Percentiles rank a stretch among this genome's conserved stretches.
These are phyloP conservation scores for Thymelicus acteon DNA, from an alignment of 2,888 invertebrate species.

Conservation along the genomic window DNA sequence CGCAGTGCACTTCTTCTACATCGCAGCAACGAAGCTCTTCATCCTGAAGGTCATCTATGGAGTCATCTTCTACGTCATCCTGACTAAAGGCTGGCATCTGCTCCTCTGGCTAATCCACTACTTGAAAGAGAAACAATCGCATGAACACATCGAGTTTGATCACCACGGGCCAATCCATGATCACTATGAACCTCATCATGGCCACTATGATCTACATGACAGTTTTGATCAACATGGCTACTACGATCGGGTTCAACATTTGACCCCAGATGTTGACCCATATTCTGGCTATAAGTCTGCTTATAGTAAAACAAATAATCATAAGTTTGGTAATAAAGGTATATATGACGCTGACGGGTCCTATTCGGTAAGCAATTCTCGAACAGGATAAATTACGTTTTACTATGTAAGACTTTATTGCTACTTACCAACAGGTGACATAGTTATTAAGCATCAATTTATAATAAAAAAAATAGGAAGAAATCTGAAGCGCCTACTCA, in stretches of 20 bases:
- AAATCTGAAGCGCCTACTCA: no score
- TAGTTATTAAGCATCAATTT: no score
- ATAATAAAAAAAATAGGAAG: no score
- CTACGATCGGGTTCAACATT: slow-evolving; percentile 49
- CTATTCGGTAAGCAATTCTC: slow-evolving; percentile 57
- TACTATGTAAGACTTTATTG: no score
- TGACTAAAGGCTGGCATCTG: slow-evolving; percentile 72
- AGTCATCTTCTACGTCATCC: slow-evolving; percentile 63
- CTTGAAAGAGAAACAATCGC: slow-evolving; percentile 63
- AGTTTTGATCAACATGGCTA: slow-evolving; percentile 39
- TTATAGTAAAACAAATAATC: slow-evolving; percentile 41
- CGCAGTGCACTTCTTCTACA: slow-evolving; percentile 77
- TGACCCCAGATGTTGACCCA: slow-evolving; percentile 31
- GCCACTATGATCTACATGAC: slow-evolving; percentile 38
- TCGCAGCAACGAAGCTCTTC: slow-evolving; percentile 70
- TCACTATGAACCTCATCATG: slow-evolving; percentile 43
- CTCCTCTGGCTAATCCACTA: slow-evolving; percentile 72
- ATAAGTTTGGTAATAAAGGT: slow-evolving; percentile 48
- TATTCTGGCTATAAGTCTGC: slow-evolving; percentile 43
- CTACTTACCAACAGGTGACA: no score
- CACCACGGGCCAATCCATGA: slow-evolving; percentile 48
- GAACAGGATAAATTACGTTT: neutral
- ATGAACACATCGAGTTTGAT: slow-evolving; percentile 60
- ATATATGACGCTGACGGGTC: slow-evolving; percentile 76
- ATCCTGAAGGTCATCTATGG: slow-evolving; percentile 73